Percentiles rank a stretch among this genome's conserved stretches.
phyloP scores from a whole-genome alignment of 2,888 invertebrate genomes.

The Hoplodrina blanda region DNA sequence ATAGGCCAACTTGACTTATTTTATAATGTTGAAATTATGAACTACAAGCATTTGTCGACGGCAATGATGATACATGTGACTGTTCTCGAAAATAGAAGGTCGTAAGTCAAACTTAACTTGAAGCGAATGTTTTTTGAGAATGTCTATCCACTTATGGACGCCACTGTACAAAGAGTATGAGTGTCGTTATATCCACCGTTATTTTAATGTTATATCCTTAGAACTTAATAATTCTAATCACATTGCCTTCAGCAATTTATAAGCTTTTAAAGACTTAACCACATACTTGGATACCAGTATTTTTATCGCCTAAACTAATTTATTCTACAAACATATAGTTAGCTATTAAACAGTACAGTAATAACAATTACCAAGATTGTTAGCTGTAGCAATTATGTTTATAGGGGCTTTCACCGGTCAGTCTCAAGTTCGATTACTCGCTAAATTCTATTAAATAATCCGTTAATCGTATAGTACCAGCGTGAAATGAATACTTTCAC shows the following conservation, averaged over 20 bases:
- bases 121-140: too few species aligned
- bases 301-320: slow-evolving; percentile 48
- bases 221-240: slow-evolving; percentile 15
- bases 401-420: slow-evolving; percentile 59
- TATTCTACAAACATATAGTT: slow-evolving; percentile 46
- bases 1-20: too few species aligned
- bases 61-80: too few species aligned
- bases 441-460: slow-evolving; percentile 61
- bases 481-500: slow-evolving; percentile 66
- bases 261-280: slow-evolving; percentile 30
- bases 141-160: too few species aligned
- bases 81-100: too few species aligned
- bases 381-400: slow-evolving; percentile 52
- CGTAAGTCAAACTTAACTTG: too few species aligned
- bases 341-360: slow-evolving; percentile 53
- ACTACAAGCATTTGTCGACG: too few species aligned
- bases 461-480: slow-evolving; percentile 48
- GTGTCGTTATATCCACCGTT: background rate
- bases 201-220: slow-evolving; percentile 10
- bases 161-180: background rate
- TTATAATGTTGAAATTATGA: too few species aligned
- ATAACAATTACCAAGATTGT: slow-evolving; percentile 61
- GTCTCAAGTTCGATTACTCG: slow-evolving; percentile 48
- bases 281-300: slow-evolving; percentile 25
- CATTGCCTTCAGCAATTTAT: slow-evolving; percentile 31